Evolutionary conservation across 2,113 vertebrate species (phyloP).

Genomic region (Monopterus albus): DNA sequence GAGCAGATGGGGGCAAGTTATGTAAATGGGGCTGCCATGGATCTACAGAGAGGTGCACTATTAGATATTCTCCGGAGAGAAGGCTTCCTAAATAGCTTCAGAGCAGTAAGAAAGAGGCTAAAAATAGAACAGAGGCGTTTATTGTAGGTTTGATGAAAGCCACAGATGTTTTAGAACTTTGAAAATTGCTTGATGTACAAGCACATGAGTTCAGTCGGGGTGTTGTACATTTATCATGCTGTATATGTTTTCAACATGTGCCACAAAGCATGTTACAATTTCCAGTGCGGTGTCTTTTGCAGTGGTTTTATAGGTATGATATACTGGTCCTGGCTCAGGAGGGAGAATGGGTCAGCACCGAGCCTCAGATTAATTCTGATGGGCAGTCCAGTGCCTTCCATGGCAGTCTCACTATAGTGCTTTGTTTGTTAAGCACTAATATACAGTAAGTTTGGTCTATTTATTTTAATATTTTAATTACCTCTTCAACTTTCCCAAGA

Average conservation of each 20-base stretch:
- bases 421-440: no score
- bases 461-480: slow-evolving; percentile 9
- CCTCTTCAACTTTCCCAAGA: neutral
- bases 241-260: slow-evolving; percentile 44
- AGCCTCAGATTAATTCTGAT: neutral
- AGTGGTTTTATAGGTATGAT: no score
- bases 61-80: slow-evolving; percentile 57
- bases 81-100: slow-evolving; percentile 60
- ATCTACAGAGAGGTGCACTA: slow-evolving; percentile 54
- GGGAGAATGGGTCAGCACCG: no score
- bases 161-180: slow-evolving; percentile 56
- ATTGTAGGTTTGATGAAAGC: slow-evolving; percentile 74
- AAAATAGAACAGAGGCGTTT: slow-evolving; percentile 58
- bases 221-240: slow-evolving; percentile 26
- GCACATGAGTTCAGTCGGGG: slow-evolving; percentile 39
- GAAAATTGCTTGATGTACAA: slow-evolving; percentile 50
- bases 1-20: slow-evolving; percentile 24
- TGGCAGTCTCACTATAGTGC: no score
- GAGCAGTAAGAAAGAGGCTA: slow-evolving; percentile 53
- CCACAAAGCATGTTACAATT: slow-evolving; percentile 11
- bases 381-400: neutral
- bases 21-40: slow-evolving; percentile 59
- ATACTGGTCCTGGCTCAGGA: no score
- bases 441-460: no score
- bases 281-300: neutral